These are phyloP conservation scores for Motacilla tschutschensis DNA, from an alignment of 2,113 vertebrate genomes.

Conservation along the genomic window DNA sequence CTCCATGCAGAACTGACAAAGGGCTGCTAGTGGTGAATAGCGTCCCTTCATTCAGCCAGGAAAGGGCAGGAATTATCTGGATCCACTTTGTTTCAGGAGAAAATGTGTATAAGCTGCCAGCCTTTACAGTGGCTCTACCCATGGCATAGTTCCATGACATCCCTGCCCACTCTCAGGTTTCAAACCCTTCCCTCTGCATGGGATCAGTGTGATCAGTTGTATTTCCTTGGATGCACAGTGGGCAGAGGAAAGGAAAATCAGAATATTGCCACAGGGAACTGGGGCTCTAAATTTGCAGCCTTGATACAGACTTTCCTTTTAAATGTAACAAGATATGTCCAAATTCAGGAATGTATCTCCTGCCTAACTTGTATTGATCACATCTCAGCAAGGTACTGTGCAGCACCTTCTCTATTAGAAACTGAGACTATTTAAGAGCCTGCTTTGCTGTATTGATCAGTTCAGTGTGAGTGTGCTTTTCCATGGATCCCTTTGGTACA, in stretches of 20 bases:
- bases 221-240: background rate
- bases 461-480: background rate
- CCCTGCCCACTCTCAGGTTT: background rate
- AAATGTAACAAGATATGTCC: background rate
- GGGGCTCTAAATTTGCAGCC: background rate
- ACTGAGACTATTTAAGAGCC: background rate
- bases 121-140: background rate
- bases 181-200: background rate
- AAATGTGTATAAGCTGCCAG: background rate
- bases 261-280: background rate
- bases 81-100: background rate
- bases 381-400: background rate
- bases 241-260: background rate
- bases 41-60: background rate
- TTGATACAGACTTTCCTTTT: background rate
- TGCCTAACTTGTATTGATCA: accelerated
- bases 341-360: background rate
- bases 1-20: background rate
- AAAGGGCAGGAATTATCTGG: background rate
- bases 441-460: background rate
- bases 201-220: background rate
- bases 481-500: background rate
- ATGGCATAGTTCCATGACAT: background rate
- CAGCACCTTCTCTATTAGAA: background rate
- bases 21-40: background rate